These are phyloP conservation scores for Pollimyrus isidori DNA, from an alignment of 2,113 vertebrate genomes.

Conservation along the genomic window DNA sequence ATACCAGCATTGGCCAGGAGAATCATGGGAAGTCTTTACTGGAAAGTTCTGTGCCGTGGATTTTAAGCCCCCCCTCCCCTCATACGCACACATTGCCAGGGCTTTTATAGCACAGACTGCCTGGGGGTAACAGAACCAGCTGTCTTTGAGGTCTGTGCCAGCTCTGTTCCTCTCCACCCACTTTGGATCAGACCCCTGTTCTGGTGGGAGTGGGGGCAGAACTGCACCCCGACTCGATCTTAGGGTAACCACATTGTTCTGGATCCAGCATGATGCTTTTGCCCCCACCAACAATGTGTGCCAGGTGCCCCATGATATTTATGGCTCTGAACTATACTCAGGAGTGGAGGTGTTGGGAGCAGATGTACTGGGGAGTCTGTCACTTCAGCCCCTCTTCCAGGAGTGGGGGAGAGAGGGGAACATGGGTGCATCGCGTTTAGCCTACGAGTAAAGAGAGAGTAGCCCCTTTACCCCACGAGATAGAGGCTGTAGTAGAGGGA, in stretches of 20 bases:
- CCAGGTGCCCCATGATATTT: neutral
- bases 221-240: neutral
- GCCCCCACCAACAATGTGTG: neutral
- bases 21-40: neutral
- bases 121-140: neutral
- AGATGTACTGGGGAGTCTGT: constrained; percentile 35
- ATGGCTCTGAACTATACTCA: neutral
- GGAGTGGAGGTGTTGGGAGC: constrained; percentile 1
- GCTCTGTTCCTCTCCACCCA: neutral
- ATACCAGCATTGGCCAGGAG: neutral
- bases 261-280: neutral
- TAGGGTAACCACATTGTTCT: neutral
- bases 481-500: neutral
- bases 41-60: neutral
- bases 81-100: neutral
- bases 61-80: neutral
- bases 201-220: neutral
- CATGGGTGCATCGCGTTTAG: neutral
- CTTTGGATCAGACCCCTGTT: neutral
- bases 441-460: neutral
- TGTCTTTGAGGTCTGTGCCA: neutral
- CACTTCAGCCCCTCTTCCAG: neutral
- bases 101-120: neutral
- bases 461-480: neutral
- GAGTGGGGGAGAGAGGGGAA: constrained; percentile 8